phyloP scores from a whole-genome alignment of 2,888 invertebrate genomes.

The Lepidochrysops patricia region DNA sequence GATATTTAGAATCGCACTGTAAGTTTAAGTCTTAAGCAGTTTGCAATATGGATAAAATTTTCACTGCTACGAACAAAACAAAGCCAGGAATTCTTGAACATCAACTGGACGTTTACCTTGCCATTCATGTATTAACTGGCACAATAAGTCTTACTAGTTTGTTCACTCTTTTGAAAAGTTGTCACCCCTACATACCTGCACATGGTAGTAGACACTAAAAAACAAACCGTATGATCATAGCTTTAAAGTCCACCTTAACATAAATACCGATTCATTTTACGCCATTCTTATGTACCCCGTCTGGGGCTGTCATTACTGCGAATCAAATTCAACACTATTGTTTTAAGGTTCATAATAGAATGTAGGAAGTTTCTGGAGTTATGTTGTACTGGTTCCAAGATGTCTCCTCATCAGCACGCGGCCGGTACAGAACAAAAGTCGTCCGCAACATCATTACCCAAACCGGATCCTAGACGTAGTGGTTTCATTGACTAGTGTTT shows the following conservation, averaged over 20 bases:
- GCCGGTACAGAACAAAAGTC: slow-evolving; percentile 51
- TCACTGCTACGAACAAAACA: not conserved
- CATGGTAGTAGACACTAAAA: slow-evolving; percentile 10
- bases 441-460: slow-evolving; percentile 46
- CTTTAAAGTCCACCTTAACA: not conserved
- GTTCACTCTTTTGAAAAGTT: slow-evolving; percentile 30
- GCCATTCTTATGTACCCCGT: slow-evolving; percentile 6
- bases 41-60: no score
- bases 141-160: slow-evolving; percentile 34
- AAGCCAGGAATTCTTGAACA: not conserved
- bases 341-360: slow-evolving; percentile 5
- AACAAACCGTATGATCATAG: not conserved
- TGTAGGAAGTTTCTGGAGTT: not conserved
- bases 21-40: no score
- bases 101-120: slow-evolving; percentile 30
- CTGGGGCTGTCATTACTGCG: not conserved
- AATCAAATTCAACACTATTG: not conserved
- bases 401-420: slow-evolving; percentile 41
- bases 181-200: slow-evolving; percentile 20
- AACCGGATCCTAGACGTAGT: slow-evolving; percentile 43
- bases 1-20: no score
- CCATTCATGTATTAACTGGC: slow-evolving; percentile 30
- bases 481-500: slow-evolving; percentile 42
- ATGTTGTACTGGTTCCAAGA: slow-evolving; percentile 16
- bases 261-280: not conserved